Base-by-base conservation (phyloP, 2,113 vertebrate species). In the Calyptommatus sinebrachiatus region DNA sequence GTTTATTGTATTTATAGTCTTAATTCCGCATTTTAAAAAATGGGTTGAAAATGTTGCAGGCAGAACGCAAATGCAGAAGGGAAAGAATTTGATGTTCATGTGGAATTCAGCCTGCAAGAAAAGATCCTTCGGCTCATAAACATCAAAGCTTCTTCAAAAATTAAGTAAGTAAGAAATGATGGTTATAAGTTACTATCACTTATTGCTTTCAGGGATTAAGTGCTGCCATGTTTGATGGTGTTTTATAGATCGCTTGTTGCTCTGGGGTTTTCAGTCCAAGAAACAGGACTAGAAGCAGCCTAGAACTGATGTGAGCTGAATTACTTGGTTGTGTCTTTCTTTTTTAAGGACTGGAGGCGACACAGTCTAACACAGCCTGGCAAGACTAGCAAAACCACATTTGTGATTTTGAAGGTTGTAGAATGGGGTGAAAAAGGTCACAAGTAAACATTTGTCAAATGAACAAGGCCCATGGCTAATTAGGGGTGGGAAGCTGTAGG, bases 121-220 rank as follows among this genome's bases (percentile, higher is more conserved):
- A 95, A 98, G 91, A 97, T 99, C 82, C 87, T 95, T 11, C 92
- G 94, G 46, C 81, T 99, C 66, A 85, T 92, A 31, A 97, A 91
- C 79, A 93, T 99, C 87, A 98, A 91, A 87, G 95, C 97, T 24
- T 97, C 98, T 28, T 91, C 95, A 77, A 99, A 99, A 91, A 99
- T 99, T 93, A 98, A 98, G 98, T 99, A 76, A 92, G 95, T 91
- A 28, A 31, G 66, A 68, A 46, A 5, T 24, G n/a, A 31, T 68
- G 21, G 16, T 68, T n/a, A 16, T 20, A 83, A 62, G 12, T 22
- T 14, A 45, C 46, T 9, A 14, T 66, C n/a, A 70, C 8, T 1
- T 79, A 22, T 0, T 31, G 12, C 78, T 53, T 14, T 66, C 28
- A 29, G 28, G 28, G 18, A n/a, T 11, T 7, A 65, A 21, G 20